Evolutionary conservation across 2,797 vertebrate genomes (phyloP).

Genomic region (Notolepis coatsorum): DNA sequence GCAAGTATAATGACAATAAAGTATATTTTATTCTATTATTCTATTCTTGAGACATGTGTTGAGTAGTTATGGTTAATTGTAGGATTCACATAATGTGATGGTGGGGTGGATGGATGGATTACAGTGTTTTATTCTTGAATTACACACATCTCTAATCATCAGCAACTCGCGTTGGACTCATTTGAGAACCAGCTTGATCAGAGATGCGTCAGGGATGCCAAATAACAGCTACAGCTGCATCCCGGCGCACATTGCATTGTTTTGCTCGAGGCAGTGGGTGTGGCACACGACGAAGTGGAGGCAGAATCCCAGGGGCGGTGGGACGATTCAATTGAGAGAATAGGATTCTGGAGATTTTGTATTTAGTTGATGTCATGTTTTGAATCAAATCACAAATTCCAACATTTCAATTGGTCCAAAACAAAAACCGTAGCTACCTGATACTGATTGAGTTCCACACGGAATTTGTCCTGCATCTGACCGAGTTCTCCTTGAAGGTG

Average conservation of each 20-base stretch:
- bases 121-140: too few relatives aligned
- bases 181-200: too few relatives aligned
- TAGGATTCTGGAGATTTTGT: background rate
- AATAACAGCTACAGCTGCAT: slow-evolving; percentile 34
- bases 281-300: slow-evolving; percentile 55
- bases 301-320: slow-evolving; percentile 11
- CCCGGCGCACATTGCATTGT: slow-evolving; percentile 16
- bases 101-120: too few relatives aligned
- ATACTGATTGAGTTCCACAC: slow-evolving; percentile 79
- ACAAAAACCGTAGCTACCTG: slow-evolving; percentile 81
- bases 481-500: slow-evolving; percentile 85
- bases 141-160: too few relatives aligned
- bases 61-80: too few relatives aligned
- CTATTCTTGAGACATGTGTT: too few relatives aligned
- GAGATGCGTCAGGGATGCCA: too few relatives aligned
- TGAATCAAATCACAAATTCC: background rate
- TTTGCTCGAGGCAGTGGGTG: slow-evolving; percentile 58
- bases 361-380: background rate
- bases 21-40: too few relatives aligned
- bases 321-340: background rate
- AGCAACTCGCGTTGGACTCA: too few relatives aligned
- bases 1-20: too few relatives aligned
- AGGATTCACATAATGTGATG: too few relatives aligned
- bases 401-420: background rate
- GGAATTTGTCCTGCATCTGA: slow-evolving; percentile 83